Base-by-base conservation (phyloP, 2,113 vertebrate species). In the Anolis carolinensis region DNA sequence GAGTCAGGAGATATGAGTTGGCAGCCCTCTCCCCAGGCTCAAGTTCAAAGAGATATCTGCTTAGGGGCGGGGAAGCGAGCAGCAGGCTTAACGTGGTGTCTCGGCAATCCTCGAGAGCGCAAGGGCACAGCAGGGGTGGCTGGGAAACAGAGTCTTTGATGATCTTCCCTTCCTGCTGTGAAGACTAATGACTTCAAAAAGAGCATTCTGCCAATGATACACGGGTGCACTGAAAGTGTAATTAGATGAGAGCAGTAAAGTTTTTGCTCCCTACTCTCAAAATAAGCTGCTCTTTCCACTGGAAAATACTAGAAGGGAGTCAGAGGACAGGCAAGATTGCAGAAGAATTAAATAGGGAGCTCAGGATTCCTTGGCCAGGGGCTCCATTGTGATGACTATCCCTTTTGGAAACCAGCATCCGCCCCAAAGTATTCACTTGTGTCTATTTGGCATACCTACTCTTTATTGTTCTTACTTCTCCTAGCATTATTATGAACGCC, bases 131-230 rank as follows among this genome's bases (percentile, higher is more conserved):
- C 68, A 0, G 75, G 88, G 86, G 23, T 67, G 93, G 10, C 92
- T 1, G 10, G 89, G 91, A 89, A 95, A 89, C 74, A 2, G 89
- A 92, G 93, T 82, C 91, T 96, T 95, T 95, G 95, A 96, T 93
- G 93, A 77, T 90, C 90, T 89, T 63, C 74, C 74, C 73, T 88
- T 75, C 93, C 92, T 0, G 44, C 93, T 95, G 95, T 32, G 95
- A 95, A 92, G 83, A 91, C 79, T 93, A 94, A 95, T 92, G 89
- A 93, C 92, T 94, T 95, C 95, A 93, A 94, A 95, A 91, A 90
- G 85, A 89, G 83, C 82, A 59, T 90, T 93, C 89, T 87, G 91
- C 63, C 90, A 91, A 0, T 0, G 4, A n/a, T 27, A 7, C n/a
- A n/a, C 89, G 89, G 59, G 81, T 9, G 52, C 82, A 1, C 0